Base-by-base conservation (phyloP, 1,140 invertebrate species). In the Apis cerana region DNA sequence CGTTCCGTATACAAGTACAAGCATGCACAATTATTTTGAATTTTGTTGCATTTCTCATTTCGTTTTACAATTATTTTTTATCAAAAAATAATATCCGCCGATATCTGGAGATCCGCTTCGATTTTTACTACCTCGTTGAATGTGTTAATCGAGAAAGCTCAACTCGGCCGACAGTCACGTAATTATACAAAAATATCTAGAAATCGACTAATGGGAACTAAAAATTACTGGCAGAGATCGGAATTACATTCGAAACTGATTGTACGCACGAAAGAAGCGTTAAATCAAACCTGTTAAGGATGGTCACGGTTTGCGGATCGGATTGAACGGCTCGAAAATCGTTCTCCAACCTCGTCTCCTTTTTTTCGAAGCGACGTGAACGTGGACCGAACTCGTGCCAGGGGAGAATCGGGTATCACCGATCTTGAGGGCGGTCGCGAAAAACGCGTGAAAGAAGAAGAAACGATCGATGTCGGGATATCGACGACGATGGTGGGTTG, bases 371-470 rank as follows among this genome's bases (percentile, higher is more conserved):
- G 72, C 82, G 82, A 72, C 86, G 33, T 43, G 84, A 89, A 67
- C 88, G 87, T 85, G 88, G 89, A 90, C 85, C 85, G 84, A 90
- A 89, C 89, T 88, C 88, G 89, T 90, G 91, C 86, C 77, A 10
- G 19, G 67, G 65, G 61, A 81, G 74, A 54, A 19, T 75, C 27
- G 27, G 33, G 21, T 61, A 48, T 9, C 27, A n/a, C 10, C 65
- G 43, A 43, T 58, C 19, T 27, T 12, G 54, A 33, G 71, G 17
- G 27, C 52, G 48, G 61, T 17, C 21, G 27, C 59, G 58, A 62
- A 52, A 75, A 82, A 77, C 59, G 61, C 33, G n/a, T 43, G 50
- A 17, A 52, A 17, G 77, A 77, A 23, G 65, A 78, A 78, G 80
- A 33, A 54, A 56, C 52, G 5, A 7, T 13, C 21, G 27, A 12